Evolutionary conservation across 1,140 invertebrate species (phyloP).

Genomic region (Drosophila eugracilis): DNA sequence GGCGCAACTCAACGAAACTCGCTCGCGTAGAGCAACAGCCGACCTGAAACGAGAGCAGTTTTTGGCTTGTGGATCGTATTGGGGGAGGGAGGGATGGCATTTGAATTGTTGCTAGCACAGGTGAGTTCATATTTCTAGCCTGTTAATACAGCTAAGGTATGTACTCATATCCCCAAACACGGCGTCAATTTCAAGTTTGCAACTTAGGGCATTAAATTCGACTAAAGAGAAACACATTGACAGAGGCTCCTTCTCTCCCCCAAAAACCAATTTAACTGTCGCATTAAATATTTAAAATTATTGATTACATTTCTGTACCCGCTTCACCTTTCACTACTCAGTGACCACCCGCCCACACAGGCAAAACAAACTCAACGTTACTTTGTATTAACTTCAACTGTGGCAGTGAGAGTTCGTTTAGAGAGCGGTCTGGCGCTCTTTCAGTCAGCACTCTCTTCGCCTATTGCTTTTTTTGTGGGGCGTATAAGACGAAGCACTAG

Average conservation of each 20-base stretch:
- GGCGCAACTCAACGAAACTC: conserved; percentile 72
- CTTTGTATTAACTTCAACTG: conserved; percentile 68
- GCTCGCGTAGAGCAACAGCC: neutral
- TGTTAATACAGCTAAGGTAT: neutral
- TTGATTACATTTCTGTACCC: conserved; percentile 71
- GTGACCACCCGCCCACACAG: conserved; percentile 38
- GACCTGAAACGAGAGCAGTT: conserved; percentile 25
- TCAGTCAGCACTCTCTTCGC: neutral
- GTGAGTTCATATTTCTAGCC: conserved; percentile 27
- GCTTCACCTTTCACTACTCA: conserved; percentile 24
- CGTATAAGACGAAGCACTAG: conserved; percentile 66
- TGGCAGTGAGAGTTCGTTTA: neutral
- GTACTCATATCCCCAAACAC: no score
- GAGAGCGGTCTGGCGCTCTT: conserved; percentile 15
- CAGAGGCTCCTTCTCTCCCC: no score
- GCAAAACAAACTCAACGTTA: conserved; percentile 70
- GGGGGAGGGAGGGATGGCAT: conserved; percentile 2
- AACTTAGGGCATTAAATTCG: no score
- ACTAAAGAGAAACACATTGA: no score
- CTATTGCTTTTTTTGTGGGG: neutral
- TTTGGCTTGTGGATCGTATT: conserved; percentile 54
- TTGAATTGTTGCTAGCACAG: conserved; percentile 48
- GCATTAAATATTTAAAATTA: conserved; percentile 84
- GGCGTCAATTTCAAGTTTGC: no score
- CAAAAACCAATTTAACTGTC: conserved; percentile 37